Evolutionary conservation across 2,113 vertebrate genomes (phyloP).

Genomic region (Stercorarius parasiticus): DNA sequence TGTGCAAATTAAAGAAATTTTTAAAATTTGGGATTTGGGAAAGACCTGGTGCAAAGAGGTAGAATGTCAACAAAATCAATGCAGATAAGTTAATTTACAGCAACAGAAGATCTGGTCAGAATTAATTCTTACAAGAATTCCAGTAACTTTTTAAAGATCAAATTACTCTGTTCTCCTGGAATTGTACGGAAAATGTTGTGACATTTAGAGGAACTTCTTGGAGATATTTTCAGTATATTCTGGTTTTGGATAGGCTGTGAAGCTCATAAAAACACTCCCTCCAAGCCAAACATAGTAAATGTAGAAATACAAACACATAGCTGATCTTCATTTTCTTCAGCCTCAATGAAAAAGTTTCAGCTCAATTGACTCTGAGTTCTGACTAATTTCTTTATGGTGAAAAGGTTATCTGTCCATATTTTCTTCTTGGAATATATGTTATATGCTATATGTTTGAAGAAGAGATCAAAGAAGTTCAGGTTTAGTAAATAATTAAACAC

Average conservation of each 20-base stretch:
- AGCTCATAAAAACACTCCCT: background rate
- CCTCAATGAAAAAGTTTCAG: background rate
- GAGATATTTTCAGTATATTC: constrained; percentile 11
- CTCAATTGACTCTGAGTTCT: background rate
- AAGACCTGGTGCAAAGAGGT: background rate
- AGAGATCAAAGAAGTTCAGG: background rate
- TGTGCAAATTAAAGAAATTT: background rate
- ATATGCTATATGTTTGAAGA: background rate
- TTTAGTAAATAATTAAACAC: background rate
- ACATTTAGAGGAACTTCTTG: background rate
- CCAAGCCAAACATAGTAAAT: constrained; percentile 1
- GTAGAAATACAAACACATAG: background rate
- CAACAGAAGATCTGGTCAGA: background rate
- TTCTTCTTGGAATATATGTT: background rate
- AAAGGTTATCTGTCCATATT: background rate
- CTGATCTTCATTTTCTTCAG: background rate
- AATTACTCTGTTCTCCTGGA: background rate
- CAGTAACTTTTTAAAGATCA: constrained; percentile 3
- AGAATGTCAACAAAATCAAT: background rate
- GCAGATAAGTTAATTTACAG: background rate
- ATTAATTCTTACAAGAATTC: background rate
- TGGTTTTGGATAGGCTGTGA: background rate
- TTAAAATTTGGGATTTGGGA: background rate
- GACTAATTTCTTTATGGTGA: background rate
- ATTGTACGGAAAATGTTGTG: background rate